phyloP scores from a whole-genome alignment of 2,797 vertebrate species.

The Hafferia zeledoni region DNA sequence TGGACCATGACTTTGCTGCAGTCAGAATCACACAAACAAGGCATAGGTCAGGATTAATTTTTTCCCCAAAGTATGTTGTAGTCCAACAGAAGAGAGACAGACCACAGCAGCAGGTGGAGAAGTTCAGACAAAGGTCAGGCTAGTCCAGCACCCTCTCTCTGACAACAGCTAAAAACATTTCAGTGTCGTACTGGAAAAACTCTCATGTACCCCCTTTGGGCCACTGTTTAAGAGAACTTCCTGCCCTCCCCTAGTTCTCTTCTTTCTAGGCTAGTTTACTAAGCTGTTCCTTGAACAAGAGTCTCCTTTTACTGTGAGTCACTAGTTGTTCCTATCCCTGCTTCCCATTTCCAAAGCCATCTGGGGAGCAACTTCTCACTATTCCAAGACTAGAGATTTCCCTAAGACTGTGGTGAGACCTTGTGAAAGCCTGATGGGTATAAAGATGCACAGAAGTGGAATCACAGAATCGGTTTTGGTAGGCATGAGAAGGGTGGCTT shows the following conservation, averaged over 20 bases:
- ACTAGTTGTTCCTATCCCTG: not conserved
- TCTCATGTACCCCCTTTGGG: not conserved
- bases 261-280: not conserved
- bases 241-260: not conserved
- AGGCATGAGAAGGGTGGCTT: not conserved
- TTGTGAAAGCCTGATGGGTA: not conserved
- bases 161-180: not conserved
- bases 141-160: not conserved
- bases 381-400: not conserved
- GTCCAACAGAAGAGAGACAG: not conserved
- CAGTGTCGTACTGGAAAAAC: not conserved
- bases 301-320: not conserved
- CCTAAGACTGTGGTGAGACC: not conserved
- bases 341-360: not conserved
- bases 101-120: not conserved
- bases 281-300: not conserved
- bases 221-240: not conserved
- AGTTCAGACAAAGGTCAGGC: not conserved
- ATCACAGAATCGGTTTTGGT: not conserved
- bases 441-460: not conserved
- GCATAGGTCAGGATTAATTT: not conserved
- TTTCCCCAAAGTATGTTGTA: not conserved
- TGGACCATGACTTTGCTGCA: not conserved
- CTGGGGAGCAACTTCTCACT: not conserved
- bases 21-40: not conserved